Conservation (phyloP, 2,113 vertebrate genomes). For the Oostethus manadensis region DNA sequence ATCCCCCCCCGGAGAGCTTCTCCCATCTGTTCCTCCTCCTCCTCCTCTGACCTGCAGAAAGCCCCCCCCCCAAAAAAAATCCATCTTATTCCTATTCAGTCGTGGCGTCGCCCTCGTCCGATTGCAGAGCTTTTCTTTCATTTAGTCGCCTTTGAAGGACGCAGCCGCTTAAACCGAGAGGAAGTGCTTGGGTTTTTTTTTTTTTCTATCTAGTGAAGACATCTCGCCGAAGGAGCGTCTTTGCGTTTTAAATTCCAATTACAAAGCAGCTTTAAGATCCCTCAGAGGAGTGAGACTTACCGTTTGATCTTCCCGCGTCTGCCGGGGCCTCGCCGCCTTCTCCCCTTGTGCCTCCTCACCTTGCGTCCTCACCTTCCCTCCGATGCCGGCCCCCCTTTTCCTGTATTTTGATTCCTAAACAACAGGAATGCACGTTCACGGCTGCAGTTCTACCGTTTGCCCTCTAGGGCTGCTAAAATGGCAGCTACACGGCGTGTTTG, state of each 20-base stretch:
- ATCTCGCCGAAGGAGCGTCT: conserved; percentile 58
- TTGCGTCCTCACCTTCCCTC: background rate
- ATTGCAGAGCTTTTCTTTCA: background rate
- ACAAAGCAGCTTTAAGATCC: conserved; percentile 62
- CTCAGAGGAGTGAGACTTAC: conserved; percentile 63
- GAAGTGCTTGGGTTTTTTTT: conserved; percentile 19
- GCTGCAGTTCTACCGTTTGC: background rate
- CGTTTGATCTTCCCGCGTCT: conserved; percentile 59
- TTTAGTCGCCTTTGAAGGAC: conserved; percentile 4
- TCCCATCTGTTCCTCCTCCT: conserved; percentile 63
- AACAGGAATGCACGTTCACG: background rate
- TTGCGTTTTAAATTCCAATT: conserved; percentile 65
- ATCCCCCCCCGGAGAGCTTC: conserved; percentile 56
- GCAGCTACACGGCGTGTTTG: background rate
- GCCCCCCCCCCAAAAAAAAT: background rate
- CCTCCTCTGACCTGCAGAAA: conserved; percentile 46
- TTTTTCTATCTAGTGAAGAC: conserved; percentile 54
- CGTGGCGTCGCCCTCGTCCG: background rate
- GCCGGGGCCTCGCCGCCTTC: conserved; percentile 46
- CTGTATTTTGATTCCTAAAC: background rate
- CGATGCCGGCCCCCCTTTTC: background rate
- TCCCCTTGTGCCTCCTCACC: conserved; percentile 36
- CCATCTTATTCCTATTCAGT: background rate
- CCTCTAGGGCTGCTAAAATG: background rate
- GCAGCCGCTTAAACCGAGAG: conserved; percentile 21